A percentile compares a stretch with the other conserved stretches of the same genome.
phyloP scores from a whole-genome alignment of 1,140 invertebrate species.

The Drosophila nannoptera region DNA sequence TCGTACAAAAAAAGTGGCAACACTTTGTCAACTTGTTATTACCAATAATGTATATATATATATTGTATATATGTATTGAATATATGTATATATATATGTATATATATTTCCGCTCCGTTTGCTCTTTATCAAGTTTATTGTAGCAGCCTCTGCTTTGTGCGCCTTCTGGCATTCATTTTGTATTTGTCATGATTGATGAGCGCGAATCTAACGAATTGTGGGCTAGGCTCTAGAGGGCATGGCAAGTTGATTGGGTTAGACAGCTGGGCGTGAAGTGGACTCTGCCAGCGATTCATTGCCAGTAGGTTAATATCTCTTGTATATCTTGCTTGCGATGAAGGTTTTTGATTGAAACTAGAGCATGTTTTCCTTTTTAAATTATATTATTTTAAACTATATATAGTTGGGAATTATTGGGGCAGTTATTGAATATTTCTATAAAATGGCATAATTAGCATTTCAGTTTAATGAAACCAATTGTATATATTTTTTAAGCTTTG shows the following conservation, averaged over 20 bases:
- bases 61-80: background rate
- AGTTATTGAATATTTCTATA: too few species aligned
- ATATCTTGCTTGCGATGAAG: too few species aligned
- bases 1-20: slow-evolving; percentile 53
- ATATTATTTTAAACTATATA: too few species aligned
- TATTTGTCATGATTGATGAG: slow-evolving; percentile 60
- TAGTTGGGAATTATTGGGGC: too few species aligned
- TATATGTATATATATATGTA: background rate
- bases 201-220: slow-evolving; percentile 10
- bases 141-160: slow-evolving; percentile 29
- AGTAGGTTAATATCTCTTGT: background rate
- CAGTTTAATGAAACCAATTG: too few species aligned
- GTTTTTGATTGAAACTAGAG: too few species aligned
- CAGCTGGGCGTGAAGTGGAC: background rate
- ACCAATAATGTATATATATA: slow-evolving; percentile 54
- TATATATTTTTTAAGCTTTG: too few species aligned
- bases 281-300: background rate
- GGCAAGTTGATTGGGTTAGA: slow-evolving; percentile 14
- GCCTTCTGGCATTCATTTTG: slow-evolving; percentile 32
- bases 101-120: slow-evolving; percentile 26
- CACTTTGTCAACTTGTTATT: slow-evolving; percentile 74
- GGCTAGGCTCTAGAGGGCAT: slow-evolving; percentile 5
- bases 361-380: too few species aligned
- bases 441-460: too few species aligned
- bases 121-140: background rate